phyloP scores from a whole-genome alignment of 2,113 vertebrate species.

The Megaptera novaeangliae region DNA sequence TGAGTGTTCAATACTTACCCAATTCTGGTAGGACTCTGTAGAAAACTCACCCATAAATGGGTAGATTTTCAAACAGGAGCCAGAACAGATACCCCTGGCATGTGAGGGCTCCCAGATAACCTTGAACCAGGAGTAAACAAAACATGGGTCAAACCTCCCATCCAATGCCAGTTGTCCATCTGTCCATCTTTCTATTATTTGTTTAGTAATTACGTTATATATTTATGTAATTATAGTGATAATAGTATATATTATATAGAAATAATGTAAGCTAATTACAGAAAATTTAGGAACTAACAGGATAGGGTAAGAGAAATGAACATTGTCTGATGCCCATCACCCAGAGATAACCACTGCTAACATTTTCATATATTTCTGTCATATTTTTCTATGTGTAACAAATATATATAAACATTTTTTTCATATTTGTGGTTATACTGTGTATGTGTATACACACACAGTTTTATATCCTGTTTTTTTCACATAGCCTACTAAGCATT shows the following conservation, averaged over 20 bases:
- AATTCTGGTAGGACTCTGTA: neutral
- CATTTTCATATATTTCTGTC: neutral
- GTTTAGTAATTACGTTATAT: neutral
- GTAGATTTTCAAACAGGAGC: neutral
- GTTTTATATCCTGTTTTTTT: conserved; percentile 13
- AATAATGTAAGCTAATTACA: neutral
- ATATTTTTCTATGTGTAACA: neutral
- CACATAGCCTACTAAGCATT: neutral
- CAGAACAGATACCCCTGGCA: neutral
- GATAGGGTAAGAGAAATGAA: neutral
- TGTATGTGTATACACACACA: neutral
- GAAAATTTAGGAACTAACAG: neutral
- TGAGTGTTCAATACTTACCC: neutral
- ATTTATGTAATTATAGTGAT: neutral
- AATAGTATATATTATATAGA: neutral
- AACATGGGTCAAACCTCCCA: neutral
- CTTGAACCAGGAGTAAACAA: neutral
- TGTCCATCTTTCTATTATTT: neutral
- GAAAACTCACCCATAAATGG: neutral
- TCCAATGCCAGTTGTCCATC: neutral
- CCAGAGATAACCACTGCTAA: neutral
- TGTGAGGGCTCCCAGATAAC: neutral
- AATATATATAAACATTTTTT: neutral
- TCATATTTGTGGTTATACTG: neutral
- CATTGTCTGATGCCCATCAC: neutral